Evolutionary conservation across 2,888 invertebrate genomes (phyloP).

Genomic region (Choristoneura rosaceana): DNA sequence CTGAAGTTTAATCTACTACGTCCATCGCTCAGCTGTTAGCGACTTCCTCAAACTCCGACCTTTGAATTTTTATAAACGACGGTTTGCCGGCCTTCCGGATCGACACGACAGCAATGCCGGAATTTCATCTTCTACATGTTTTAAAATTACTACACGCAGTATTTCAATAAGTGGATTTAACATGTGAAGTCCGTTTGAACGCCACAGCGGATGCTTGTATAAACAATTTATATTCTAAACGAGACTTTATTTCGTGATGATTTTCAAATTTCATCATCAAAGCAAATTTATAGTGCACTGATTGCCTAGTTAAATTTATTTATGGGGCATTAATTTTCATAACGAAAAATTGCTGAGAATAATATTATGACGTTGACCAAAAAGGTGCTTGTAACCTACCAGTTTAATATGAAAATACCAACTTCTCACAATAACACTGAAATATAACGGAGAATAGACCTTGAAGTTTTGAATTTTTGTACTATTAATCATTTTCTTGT

Average conservation of each 20-base stretch:
- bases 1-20: slow-evolving; percentile 32
- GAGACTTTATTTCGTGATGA: slow-evolving; percentile 9
- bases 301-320: slow-evolving; percentile 29
- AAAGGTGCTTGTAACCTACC: too few relatives aligned
- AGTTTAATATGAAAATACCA: too few relatives aligned
- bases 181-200: slow-evolving; percentile 20
- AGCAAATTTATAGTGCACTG: slow-evolving; percentile 24
- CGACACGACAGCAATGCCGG: slow-evolving; percentile 47
- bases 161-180: slow-evolving; percentile 37
- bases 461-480: too few relatives aligned
- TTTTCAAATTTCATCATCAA: slow-evolving; percentile 14
- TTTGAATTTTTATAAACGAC: slow-evolving; percentile 56
- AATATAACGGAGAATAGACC: too few relatives aligned
- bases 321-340: slow-evolving; percentile 15
- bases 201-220: slow-evolving; percentile 11
- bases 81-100: slow-evolving; percentile 59
- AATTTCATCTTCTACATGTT: slow-evolving; percentile 29
- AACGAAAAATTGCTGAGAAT: neutral
- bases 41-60: slow-evolving; percentile 50
- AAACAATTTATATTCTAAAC: slow-evolving; percentile 20
- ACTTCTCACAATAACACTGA: too few relatives aligned
- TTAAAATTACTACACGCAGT: slow-evolving; percentile 23
- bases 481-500: too few relatives aligned
- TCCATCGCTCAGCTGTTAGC: slow-evolving; percentile 40
- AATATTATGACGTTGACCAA: too few relatives aligned